These are phyloP conservation scores for Trachelus troglodyta DNA, from an alignment of 2,888 invertebrate species.

Conservation along the genomic window DNA sequence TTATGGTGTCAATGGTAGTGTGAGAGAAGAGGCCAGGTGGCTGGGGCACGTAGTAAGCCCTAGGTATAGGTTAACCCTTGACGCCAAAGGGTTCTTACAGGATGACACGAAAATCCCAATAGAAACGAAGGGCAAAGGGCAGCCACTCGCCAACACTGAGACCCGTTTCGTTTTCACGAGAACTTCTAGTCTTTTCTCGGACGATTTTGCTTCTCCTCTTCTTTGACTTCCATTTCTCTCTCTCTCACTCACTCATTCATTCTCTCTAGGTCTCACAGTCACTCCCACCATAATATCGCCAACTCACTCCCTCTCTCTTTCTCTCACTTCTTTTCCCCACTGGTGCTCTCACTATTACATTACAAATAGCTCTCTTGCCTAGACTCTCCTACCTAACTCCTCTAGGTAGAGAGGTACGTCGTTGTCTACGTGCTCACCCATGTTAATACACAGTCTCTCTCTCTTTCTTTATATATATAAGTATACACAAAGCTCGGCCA, in stretches of 20 bases:
- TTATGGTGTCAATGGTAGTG: slow-evolving; percentile 11
- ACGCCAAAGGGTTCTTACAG: slow-evolving; percentile 22
- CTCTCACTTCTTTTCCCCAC: slow-evolving; percentile 50
- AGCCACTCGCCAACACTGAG: slow-evolving; percentile 3
- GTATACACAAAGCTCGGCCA: too few species aligned
- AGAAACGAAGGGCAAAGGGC: background rate
- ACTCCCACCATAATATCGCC: slow-evolving; percentile 12
- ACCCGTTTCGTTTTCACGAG: slow-evolving; percentile 20
- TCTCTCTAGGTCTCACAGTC: slow-evolving; percentile 21
- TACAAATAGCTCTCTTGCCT: slow-evolving; percentile 59
- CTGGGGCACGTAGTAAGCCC: slow-evolving; percentile 12
- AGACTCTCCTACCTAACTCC: slow-evolving; percentile 34
- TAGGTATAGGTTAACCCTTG: slow-evolving; percentile 21
- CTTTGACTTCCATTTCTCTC: slow-evolving; percentile 10
- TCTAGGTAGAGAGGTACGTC: slow-evolving; percentile 1
- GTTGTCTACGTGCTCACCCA: background rate
- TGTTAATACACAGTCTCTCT: background rate
- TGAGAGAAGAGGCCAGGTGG: slow-evolving; percentile 27
- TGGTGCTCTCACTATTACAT: slow-evolving; percentile 56
- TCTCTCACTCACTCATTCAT: slow-evolving; percentile 24
- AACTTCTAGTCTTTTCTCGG: slow-evolving; percentile 10
- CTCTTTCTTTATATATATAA: background rate
- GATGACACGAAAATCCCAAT: background rate
- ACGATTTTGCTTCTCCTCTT: slow-evolving; percentile 12
- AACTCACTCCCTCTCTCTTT: slow-evolving; percentile 29